phyloP scores from a whole-genome alignment of 2,888 invertebrate species.

The Antitype chi region DNA sequence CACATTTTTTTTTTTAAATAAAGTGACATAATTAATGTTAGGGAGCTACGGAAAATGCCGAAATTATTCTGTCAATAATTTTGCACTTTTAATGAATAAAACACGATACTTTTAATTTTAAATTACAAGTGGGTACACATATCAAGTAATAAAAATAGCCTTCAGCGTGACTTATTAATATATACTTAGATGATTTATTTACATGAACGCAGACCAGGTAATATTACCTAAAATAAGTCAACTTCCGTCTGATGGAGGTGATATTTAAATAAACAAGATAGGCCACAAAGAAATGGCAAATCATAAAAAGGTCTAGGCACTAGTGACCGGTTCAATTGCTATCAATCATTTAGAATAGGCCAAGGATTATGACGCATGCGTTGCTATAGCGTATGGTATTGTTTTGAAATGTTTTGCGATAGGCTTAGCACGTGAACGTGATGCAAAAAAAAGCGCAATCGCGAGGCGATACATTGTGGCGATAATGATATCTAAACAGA shows the following conservation, averaged over 20 bases:
- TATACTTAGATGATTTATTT: slow-evolving; percentile 30
- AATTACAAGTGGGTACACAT: neutral
- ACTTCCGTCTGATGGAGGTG: slow-evolving; percentile 35
- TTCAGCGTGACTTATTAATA: slow-evolving; percentile 6
- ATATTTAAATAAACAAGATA: slow-evolving; percentile 41
- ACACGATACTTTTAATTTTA: neutral
- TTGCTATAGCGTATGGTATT: slow-evolving; percentile 42
- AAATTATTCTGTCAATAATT: neutral
- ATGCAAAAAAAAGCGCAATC: slow-evolving; percentile 51
- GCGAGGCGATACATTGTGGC: slow-evolving; percentile 37
- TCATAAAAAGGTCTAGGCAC: slow-evolving; percentile 55
- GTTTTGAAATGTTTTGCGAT: slow-evolving; percentile 42
- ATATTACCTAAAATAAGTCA: slow-evolving; percentile 21
- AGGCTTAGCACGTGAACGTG: slow-evolving; percentile 46
- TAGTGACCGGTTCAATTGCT: slow-evolving; percentile 51
- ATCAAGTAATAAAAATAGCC: slow-evolving; percentile 33
- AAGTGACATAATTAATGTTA: slow-evolving; percentile 1
- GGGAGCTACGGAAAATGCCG: neutral
- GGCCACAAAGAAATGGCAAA: slow-evolving; percentile 47
- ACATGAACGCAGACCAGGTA: slow-evolving; percentile 13
- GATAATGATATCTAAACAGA: slow-evolving; percentile 58
- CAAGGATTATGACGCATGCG: slow-evolving; percentile 67
- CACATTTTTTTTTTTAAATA: neutral
- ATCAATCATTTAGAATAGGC: slow-evolving; percentile 62
- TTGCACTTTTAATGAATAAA: neutral